These are phyloP conservation scores for Caenorhabditis plicata DNA, from an alignment of 2,888 invertebrate genomes.

Conservation along the genomic window DNA sequence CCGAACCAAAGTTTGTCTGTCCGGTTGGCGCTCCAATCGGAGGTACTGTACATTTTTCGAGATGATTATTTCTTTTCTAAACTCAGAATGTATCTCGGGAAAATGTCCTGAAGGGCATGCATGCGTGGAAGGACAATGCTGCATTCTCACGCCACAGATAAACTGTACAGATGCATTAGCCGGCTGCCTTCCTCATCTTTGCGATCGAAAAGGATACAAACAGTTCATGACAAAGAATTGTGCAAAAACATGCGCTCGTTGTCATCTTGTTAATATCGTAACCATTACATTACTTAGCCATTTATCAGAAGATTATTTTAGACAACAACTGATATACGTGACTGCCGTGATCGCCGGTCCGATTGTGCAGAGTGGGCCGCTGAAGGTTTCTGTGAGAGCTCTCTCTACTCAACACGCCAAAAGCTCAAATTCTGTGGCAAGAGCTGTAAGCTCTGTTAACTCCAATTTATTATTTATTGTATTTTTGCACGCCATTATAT, in stretches of 20 bases:
- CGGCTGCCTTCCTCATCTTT: constrained; percentile 45
- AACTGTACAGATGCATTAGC: constrained; percentile 48
- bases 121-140: constrained; percentile 50
- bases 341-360: constrained; percentile 48
- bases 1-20: constrained; percentile 32
- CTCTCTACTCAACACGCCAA: constrained; percentile 49
- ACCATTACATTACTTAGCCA: no score
- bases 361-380: constrained; percentile 57
- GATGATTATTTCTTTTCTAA: no score
- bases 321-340: constrained; percentile 31
- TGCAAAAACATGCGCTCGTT: constrained; percentile 50
- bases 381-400: constrained; percentile 54
- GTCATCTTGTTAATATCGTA: constrained; percentile 44
- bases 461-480: not conserved
- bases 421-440: constrained; percentile 55
- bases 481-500: no score
- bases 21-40: constrained; percentile 52
- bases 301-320: no score
- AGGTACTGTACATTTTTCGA: constrained; percentile 22
- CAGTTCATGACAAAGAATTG: constrained; percentile 56
- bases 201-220: constrained; percentile 44
- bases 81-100: constrained; percentile 31
- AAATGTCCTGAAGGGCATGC: constrained; percentile 53
- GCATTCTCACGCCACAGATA: constrained; percentile 54
- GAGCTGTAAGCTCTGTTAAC: constrained; percentile 49